phyloP scores from a whole-genome alignment of 2,797 vertebrate genomes.

The Lagocephalus sceleratus region DNA sequence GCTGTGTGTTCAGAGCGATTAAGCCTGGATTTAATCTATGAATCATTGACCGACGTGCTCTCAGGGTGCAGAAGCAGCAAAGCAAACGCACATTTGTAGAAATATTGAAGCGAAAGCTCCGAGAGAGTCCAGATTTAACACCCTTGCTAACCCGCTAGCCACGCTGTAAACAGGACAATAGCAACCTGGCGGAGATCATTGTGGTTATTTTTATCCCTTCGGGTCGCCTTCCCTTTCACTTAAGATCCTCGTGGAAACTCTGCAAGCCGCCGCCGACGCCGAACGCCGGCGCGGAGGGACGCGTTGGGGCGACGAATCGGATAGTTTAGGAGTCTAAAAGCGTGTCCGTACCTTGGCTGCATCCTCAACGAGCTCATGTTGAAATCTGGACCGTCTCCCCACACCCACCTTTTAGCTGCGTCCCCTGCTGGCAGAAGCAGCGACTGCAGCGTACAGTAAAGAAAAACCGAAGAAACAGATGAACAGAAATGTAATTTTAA shows the following conservation, averaged over 20 bases:
- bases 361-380: constrained; percentile 40
- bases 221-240: background rate
- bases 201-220: background rate
- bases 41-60: background rate
- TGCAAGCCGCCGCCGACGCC: fast-evolving
- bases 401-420: constrained; percentile 15
- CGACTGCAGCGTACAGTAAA: too few species aligned
- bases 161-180: constrained; percentile 67
- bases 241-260: background rate
- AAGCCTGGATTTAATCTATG: background rate
- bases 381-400: constrained; percentile 16
- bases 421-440: constrained; percentile 48
- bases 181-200: constrained; percentile 44
- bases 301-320: background rate
- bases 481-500: too few species aligned
- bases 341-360: constrained; percentile 48
- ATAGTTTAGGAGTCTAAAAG: constrained; percentile 16
- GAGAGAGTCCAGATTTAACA: constrained; percentile 5
- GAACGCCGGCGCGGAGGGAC: background rate
- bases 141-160: constrained; percentile 56
- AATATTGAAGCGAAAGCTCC: background rate
- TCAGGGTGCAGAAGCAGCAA: background rate
- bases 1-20: constrained; percentile 9
- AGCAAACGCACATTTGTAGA: background rate
- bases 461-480: too few species aligned